Base-by-base conservation (phyloP, 2,888 invertebrate genomes). In the Oxyteleia sp. region DNA sequence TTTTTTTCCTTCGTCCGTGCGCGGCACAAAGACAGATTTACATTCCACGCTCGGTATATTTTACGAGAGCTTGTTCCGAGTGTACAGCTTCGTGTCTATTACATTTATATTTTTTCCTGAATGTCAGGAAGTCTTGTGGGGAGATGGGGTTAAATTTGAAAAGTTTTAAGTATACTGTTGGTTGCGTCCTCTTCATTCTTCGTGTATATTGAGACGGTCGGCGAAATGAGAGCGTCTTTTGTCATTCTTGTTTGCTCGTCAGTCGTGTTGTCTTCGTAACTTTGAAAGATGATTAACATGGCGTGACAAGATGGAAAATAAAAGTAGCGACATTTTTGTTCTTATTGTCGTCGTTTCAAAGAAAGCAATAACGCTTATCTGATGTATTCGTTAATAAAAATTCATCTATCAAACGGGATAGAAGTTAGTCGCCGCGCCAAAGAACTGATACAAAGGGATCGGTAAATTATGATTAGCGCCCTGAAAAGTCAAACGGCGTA, bases 81-180 rank as follows among this genome's bases (percentile, higher is more conserved):
- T 78, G 59, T 61, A 64, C 71, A 49, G 59, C 64, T 63, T 61
- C 61, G 82, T 83, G 82, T 84, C 82, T 82, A 82, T 86, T 87
- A 80, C 80, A 81, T 87, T 87, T 84, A 84, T 87, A 83, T 84
- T 74, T 83, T 84, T 75, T 81, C 61, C 55, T 55, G 41, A 11
- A 68, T 66, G 72, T 47, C 68, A 66, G 80, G 43, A 49, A 75
- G 82, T 82, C 80, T 35, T 61, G 78, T 59, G 71, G 69, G 86
- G 85, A 76, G 90, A 91, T 92, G 90, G 92, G 91, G 91, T 91
- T 91, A 92, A 93, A 93, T 93, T 93, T 92, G 87, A 92, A 93
- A 93, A 93, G 92, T 93, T 93, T 93, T 92, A 84, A 84, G 84
- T 81, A 80, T 29, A 88, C 57, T 13, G 59, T 41, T 13, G 66